Evolutionary conservation across 2,888 invertebrate species (phyloP).

Genomic region (Leistus spinibarbis): DNA sequence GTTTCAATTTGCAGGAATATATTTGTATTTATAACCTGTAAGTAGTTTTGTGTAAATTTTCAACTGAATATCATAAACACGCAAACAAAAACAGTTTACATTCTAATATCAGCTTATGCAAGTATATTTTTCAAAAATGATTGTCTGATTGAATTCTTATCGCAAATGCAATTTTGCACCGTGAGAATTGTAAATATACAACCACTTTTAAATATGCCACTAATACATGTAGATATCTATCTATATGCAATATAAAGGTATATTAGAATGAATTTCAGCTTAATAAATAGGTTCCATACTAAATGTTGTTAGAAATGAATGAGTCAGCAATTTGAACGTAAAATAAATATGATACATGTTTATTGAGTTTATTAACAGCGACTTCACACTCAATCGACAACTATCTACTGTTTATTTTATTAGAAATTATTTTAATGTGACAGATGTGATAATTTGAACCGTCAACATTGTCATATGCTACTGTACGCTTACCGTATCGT

Average conservation of each 20-base stretch:
- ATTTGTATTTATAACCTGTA: background rate
- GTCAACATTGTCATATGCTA: slow-evolving; percentile 41
- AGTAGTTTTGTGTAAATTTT: background rate
- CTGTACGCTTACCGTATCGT: slow-evolving; percentile 11
- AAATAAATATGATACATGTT: slow-evolving; percentile 27
- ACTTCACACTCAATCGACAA: slow-evolving; percentile 14
- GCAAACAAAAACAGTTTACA: background rate
- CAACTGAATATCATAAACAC: background rate
- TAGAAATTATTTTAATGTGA: slow-evolving; percentile 39
- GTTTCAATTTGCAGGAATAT: background rate
- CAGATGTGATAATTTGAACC: slow-evolving; percentile 40
- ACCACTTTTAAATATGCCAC: background rate
- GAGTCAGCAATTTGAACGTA: slow-evolving; percentile 10
- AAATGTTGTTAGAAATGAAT: background rate
- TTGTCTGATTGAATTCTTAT: background rate
- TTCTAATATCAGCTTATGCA: background rate
- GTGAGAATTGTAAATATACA: background rate
- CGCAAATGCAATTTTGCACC: background rate
- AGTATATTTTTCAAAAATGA: background rate
- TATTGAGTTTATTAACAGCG: slow-evolving; percentile 22
- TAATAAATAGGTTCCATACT: background rate
- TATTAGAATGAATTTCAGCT: too few relatives aligned
- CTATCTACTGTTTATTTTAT: slow-evolving; percentile 34
- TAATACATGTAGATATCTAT: background rate
- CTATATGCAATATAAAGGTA: background rate